Base-by-base conservation (phyloP, 2,113 vertebrate genomes). In the Pleuronectes platessa region DNA sequence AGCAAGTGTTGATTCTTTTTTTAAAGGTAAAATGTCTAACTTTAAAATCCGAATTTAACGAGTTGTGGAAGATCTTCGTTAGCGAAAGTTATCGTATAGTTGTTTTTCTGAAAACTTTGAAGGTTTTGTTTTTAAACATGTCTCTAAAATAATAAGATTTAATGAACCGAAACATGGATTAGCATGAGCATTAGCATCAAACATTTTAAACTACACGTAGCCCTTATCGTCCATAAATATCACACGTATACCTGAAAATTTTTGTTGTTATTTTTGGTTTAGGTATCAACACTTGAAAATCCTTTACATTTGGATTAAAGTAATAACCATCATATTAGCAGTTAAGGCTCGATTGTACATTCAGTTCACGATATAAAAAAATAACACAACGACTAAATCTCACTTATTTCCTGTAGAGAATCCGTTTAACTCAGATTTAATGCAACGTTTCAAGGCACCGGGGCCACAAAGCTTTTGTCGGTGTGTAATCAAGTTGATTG, bases 401-500 rank as follows among this genome's bases (percentile, higher is more conserved):
- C 12, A 20, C 8, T 3, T 35, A 11, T 6, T 15, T 10, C 70
- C 63, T 7, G 47, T 31, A 61, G 13, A 9, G 13, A 56, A 51
- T 54, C 51, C 15, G n/a, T 20, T 31, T 54, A 71, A 79, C 47
- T 77, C 54, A 49, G 58, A 79, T 75, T 74, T 53, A 74, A 71
- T 78, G 71, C 65, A 14, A 47, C 67, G 26, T 7, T 42, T 70
- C 70, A 53, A 74, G 73, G 42, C 5, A 8, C 74, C 61, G 45
- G 2, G 64, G 68, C 68, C 54, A 17, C 17, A 17, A 23, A 24
- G 83, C 73, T 69, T 74, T 64, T 86, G 69, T 81, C 71, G 54
- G 71, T 63, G 59, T 59, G 79, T 77, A 86, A 86, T 83, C 76
- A 84, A 78, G 60, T 56, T 81, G 86, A 87, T 88, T 78, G 82